Evolutionary conservation across 2,797 vertebrate genomes (phyloP), one percentile per base, ranked within the genome.

Genomic region (Melanotaenia pygmaea): DNA sequence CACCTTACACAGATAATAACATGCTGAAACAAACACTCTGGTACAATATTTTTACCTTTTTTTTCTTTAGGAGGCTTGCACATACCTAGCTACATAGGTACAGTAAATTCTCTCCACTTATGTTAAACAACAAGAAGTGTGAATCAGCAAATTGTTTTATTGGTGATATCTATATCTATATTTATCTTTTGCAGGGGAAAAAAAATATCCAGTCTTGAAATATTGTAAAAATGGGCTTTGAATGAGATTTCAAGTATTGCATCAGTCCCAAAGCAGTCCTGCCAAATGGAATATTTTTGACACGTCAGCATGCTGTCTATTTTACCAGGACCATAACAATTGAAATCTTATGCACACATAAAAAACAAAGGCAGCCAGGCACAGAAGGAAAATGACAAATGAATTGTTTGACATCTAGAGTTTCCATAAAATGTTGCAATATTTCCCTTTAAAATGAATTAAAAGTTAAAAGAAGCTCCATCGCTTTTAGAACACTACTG

Each of bases 241-340:
- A 75, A 68, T 61, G 22, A 70, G 66, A 59, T 64, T 35, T 32
- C 74, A 50, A 57, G 57, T 28, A 16, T 18, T 65, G 59, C 51
- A 64, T 54, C 37, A 47, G 59, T 64, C 56, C 54, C n/a, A 54
- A 57, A 51, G 35, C 50, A 32, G 67, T 38, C 37, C 16, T 65
- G 72, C 60, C 63, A 80, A 79, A 83, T 76, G 61, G 40, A 69
- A 67, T 77, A 61, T 76, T 70, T 74, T 47, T 72, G 51, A 72
- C 70, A 68, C 18, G 59, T 76, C 67, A 57, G 57, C 76, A 64
- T n/a, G 32, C 56, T 81, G 54, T 34, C 65, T 61, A 38, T 57
- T 71, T 34, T 40, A 37, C 22, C 63, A 64, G 28, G 62, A 50
- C 59, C 58, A 59, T 66, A 62, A 71, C 24, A 34, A 57, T 1